A percentile compares a stretch with the other conserved stretches of the same genome.
These are phyloP conservation scores for Acronicta alni DNA, from an alignment of 2,888 invertebrate species.

Conservation along the genomic window DNA sequence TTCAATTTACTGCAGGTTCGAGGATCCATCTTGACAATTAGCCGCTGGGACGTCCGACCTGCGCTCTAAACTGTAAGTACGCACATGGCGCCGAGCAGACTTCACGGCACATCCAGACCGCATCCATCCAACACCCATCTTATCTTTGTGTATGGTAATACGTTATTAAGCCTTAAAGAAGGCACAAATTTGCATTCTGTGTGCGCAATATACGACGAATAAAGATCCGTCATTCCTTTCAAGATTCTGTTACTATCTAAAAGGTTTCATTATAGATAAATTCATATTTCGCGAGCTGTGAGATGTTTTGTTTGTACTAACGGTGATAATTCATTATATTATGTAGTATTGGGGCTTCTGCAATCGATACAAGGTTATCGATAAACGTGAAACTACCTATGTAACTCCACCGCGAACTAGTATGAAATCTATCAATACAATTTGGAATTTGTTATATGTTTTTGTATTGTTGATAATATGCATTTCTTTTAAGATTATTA, in stretches of 20 bases:
- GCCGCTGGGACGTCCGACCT: slow-evolving; percentile 91
- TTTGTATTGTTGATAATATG: slow-evolving; percentile 1
- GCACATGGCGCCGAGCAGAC: slow-evolving; percentile 73
- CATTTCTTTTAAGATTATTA: slow-evolving; percentile 17
- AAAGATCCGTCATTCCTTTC: slow-evolving; percentile 12
- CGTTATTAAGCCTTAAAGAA: slow-evolving; percentile 10
- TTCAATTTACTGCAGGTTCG: slow-evolving; percentile 75
- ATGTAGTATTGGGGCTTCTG: neutral
- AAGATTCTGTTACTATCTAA: too few relatives aligned
- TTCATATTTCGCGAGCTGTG: slow-evolving; percentile 4
- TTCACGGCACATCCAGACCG: slow-evolving; percentile 66
- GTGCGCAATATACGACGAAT: neutral
- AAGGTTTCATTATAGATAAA: neutral
- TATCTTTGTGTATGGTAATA: slow-evolving; percentile 18
- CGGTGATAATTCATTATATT: too few relatives aligned
- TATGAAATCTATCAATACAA: too few relatives aligned
- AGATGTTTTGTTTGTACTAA: neutral
- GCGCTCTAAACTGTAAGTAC: slow-evolving; percentile 92
- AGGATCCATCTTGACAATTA: slow-evolving; percentile 93
- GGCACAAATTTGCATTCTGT: neutral
- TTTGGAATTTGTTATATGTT: neutral
- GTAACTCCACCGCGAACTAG: too few relatives aligned
- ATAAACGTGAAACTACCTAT: neutral
- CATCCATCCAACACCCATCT: slow-evolving; percentile 16
- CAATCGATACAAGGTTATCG: neutral